Conservation (phyloP, 2,888 invertebrate species). For the Odontomyia ornata region DNA sequence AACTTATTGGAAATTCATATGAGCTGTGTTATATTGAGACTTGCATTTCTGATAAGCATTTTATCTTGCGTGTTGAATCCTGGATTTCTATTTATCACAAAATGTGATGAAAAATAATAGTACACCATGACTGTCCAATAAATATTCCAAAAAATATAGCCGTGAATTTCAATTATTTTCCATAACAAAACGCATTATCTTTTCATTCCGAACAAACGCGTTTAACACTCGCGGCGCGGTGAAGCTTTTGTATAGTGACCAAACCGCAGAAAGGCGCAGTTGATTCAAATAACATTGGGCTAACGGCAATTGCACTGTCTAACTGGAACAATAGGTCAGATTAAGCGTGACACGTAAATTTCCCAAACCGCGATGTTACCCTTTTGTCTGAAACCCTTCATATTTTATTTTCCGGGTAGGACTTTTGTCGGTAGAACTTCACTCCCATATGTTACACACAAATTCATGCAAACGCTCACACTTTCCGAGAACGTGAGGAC, state of each 20-base stretch:
- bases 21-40: too few relatives aligned
- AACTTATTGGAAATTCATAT: too few relatives aligned
- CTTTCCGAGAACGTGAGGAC: not conserved
- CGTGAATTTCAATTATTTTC: constrained; percentile 3
- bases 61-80: too few relatives aligned
- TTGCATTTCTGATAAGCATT: too few relatives aligned
- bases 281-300: constrained; percentile 42
- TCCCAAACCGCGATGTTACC: constrained; percentile 35
- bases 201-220: not conserved
- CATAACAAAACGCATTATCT: not conserved
- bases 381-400: constrained; percentile 30
- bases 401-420: constrained; percentile 16
- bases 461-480: not conserved
- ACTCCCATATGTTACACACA: constrained; percentile 2
- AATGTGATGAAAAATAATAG: not conserved
- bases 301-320: constrained; percentile 19
- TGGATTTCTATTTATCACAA: too few relatives aligned
- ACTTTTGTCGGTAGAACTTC: not conserved
- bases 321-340: constrained; percentile 50
- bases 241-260: constrained; percentile 18
- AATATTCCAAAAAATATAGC: constrained; percentile 13
- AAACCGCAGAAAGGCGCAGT: constrained; percentile 14
- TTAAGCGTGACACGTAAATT: constrained; percentile 51
- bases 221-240: not conserved
- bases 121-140: not conserved